phyloP scores from a whole-genome alignment of 2,113 vertebrate genomes.

The Scatophagus argus region DNA sequence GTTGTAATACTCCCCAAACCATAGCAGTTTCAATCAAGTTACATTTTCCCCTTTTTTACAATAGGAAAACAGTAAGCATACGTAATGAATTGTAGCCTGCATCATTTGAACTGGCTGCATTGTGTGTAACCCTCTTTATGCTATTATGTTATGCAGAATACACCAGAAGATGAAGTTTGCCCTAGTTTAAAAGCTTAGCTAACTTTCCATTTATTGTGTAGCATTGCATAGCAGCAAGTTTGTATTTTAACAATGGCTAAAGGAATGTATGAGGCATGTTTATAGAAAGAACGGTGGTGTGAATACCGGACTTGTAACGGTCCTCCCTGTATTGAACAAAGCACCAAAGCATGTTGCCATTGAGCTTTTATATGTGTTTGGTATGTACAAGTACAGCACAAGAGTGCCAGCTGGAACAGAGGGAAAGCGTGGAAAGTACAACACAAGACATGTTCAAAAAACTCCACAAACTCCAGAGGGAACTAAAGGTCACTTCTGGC shows the following conservation, averaged over 20 bases:
- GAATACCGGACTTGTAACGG: slow-evolving; percentile 18
- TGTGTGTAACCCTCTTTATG: neutral
- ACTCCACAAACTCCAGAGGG: too few species aligned
- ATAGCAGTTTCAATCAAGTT: neutral
- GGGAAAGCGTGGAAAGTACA: slow-evolving; percentile 82
- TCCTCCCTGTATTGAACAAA: neutral
- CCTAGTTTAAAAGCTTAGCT: neutral
- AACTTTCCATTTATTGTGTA: slow-evolving; percentile 19
- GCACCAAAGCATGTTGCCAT: neutral
- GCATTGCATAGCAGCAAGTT: slow-evolving; percentile 6
- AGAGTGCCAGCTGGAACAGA: slow-evolving; percentile 81
- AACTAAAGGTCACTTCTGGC: slow-evolving; percentile 23
- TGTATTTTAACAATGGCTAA: slow-evolving; percentile 14
- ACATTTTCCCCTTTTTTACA: neutral
- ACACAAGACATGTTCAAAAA: too few species aligned
- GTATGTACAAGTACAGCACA: slow-evolving; percentile 67
- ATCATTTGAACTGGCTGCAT: neutral
- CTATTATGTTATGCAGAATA: neutral
- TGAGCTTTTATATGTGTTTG: slow-evolving; percentile 13
- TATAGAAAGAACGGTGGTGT: slow-evolving; percentile 12
- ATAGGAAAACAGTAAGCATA: neutral
- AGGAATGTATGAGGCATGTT: slow-evolving; percentile 23
- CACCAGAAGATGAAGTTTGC: neutral
- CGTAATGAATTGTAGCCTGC: neutral
- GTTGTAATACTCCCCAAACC: neutral